Evolutionary conservation across 2,113 vertebrate genomes (phyloP).

Genomic region (Larimichthys polyactis): DNA sequence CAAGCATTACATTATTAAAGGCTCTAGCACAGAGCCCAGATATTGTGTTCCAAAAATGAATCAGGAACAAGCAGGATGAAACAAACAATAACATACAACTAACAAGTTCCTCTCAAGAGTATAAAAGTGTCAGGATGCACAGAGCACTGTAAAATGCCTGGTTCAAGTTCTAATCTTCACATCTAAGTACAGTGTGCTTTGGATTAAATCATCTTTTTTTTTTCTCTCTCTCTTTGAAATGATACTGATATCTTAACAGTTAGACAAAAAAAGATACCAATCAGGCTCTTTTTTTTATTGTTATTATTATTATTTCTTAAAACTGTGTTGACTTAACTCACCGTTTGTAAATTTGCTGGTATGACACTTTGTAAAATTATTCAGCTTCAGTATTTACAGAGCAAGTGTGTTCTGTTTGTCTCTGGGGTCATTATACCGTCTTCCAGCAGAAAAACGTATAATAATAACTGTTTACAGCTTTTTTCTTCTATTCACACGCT

Average conservation of each 20-base stretch:
- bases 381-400: slow-evolving; percentile 86
- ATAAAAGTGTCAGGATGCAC: slow-evolving; percentile 84
- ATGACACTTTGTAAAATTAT: slow-evolving; percentile 87
- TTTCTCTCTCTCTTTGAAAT: slow-evolving; percentile 64
- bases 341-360: slow-evolving; percentile 90
- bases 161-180: slow-evolving; percentile 86
- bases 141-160: slow-evolving; percentile 88
- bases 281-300: slow-evolving; percentile 54
- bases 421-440: slow-evolving; percentile 82
- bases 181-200: slow-evolving; percentile 92
- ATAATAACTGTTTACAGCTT: slow-evolving; percentile 83
- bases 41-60: slow-evolving; percentile 65
- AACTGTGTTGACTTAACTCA: slow-evolving; percentile 83
- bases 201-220: slow-evolving; percentile 81
- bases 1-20: slow-evolving; percentile 51
- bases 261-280: slow-evolving; percentile 73
- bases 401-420: slow-evolving; percentile 77
- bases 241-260: slow-evolving; percentile 69
- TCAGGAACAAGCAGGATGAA: slow-evolving; percentile 76
- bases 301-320: slow-evolving; percentile 57
- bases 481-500: slow-evolving; percentile 82
- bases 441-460: slow-evolving; percentile 74
- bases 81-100: slow-evolving; percentile 76
- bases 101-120: slow-evolving; percentile 80
- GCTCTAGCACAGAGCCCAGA: slow-evolving; percentile 70